Percentiles rank a stretch among this genome's conserved stretches.
Evolutionary conservation across 2,888 invertebrate genomes (phyloP).

Genomic region (Andrena minutula): DNA sequence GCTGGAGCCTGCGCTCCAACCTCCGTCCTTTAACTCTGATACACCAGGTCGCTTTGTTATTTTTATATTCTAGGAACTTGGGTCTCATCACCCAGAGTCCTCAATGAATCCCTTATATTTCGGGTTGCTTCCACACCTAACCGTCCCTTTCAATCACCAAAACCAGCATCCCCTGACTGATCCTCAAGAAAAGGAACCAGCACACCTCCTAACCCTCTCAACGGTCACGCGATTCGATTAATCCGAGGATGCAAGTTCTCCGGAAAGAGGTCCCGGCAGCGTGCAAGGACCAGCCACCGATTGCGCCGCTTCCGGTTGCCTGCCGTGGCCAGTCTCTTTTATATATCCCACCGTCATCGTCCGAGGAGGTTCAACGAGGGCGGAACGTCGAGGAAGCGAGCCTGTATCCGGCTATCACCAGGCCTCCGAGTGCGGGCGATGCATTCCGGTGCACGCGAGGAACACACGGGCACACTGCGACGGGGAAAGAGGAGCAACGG

Average conservation of each 20-base stretch:
- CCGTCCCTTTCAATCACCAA: too few species aligned
- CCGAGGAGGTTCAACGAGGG: conserved; percentile 11
- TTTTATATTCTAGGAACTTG: background rate
- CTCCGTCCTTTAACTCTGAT: background rate
- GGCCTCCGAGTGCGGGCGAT: conserved; percentile 1
- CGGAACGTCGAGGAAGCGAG: conserved; percentile 5
- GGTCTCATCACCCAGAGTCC: too few species aligned
- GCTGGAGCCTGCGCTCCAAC: conserved; percentile 14
- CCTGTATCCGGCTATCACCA: conserved; percentile 8
- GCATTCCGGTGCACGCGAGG: conserved; percentile 4
- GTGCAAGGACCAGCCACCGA: conserved; percentile 26
- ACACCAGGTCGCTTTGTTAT: background rate
- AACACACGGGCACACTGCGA: conserved; percentile 22
- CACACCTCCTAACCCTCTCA: background rate
- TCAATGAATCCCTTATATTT: too few species aligned
- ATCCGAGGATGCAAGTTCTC: background rate
- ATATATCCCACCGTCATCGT: conserved; percentile 16
- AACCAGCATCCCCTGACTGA: too few species aligned
- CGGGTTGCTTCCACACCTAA: too few species aligned
- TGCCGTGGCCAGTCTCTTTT: background rate
- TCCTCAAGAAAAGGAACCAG: background rate
- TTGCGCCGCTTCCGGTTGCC: conserved; percentile 12
- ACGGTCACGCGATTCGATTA: background rate
- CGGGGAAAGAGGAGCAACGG: conserved; percentile 11
- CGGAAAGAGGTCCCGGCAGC: background rate